Percentiles rank a stretch among this genome's conserved stretches.
phyloP scores from a whole-genome alignment of 2,888 invertebrate genomes.

The Cryptocephalus primarius region DNA sequence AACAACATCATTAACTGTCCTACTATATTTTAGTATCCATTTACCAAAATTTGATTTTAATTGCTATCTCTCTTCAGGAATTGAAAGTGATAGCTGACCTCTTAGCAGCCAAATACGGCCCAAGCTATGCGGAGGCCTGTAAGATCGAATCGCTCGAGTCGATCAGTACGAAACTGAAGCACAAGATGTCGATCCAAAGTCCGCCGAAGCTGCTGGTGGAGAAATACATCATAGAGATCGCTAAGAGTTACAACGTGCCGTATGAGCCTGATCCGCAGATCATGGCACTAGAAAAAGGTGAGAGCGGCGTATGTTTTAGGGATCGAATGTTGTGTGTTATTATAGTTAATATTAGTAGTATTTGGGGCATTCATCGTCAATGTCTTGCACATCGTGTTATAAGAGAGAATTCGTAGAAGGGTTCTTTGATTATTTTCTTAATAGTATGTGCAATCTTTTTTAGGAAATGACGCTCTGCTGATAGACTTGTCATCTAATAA shows the following conservation, averaged over 20 bases:
- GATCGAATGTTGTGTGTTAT: too few species aligned
- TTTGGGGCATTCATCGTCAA: too few species aligned
- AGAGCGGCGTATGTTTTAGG: too few species aligned
- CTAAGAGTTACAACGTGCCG: constrained; percentile 86
- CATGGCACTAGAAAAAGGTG: constrained; percentile 59
- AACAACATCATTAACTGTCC: too few species aligned
- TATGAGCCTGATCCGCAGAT: constrained; percentile 93
- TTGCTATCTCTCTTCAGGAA: too few species aligned
- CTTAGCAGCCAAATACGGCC: constrained; percentile 85
- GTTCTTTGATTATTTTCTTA: too few species aligned
- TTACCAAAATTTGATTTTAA: too few species aligned
- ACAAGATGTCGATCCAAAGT: constrained; percentile 87
- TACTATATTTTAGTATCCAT: too few species aligned
- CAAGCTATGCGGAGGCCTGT: constrained; percentile 83
- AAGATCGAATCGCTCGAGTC: constrained; percentile 69
- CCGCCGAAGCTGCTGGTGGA: constrained; percentile 94
- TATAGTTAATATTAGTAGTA: too few species aligned
- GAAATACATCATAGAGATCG: constrained; percentile 90
- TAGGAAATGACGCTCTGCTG: constrained; percentile 49
- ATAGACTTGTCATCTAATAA: constrained; percentile 57
- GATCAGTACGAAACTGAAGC: constrained; percentile 82
- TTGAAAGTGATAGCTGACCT: constrained; percentile 78
- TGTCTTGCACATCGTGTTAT: too few species aligned
- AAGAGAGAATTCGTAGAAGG: background rate
- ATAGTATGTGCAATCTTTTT: constrained; percentile 5